Percentiles rank a stretch among this genome's conserved stretches.
These are phyloP conservation scores for Coryphaenoides rupestris DNA, from an alignment of 2,113 vertebrate species.

Conservation along the genomic window DNA sequence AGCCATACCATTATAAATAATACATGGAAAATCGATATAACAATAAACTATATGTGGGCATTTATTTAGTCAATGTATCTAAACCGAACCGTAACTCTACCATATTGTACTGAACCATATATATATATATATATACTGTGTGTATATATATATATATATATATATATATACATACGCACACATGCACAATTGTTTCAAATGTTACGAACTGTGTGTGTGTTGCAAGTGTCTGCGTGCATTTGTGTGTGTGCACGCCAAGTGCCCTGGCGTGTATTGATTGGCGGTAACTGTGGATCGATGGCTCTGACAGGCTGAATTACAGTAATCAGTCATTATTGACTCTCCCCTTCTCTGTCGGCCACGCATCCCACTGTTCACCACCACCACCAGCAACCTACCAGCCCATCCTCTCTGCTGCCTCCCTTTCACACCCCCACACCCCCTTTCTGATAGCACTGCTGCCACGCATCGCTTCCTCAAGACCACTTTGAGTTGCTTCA, in stretches of 20 bases:
- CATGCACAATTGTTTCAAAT: not conserved
- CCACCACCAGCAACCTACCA: slow-evolving; percentile 11
- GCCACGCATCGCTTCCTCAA: too few relatives aligned
- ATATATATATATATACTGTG: too few relatives aligned
- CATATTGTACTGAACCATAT: too few relatives aligned
- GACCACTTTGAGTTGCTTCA: too few relatives aligned
- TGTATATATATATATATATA: too few relatives aligned
- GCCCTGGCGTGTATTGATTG: slow-evolving; percentile 91
- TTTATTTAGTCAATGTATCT: too few relatives aligned
- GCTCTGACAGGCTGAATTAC: slow-evolving; percentile 97
- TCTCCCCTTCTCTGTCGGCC: slow-evolving; percentile 71
- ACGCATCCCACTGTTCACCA: not conserved
- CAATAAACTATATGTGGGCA: too few relatives aligned
- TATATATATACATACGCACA: too few relatives aligned
- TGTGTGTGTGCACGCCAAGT: slow-evolving; percentile 67
- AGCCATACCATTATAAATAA: too few relatives aligned
- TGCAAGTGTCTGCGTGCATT: not conserved
- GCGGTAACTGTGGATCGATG: slow-evolving; percentile 94
- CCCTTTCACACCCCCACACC: slow-evolving; percentile 15
- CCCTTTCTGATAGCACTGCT: slow-evolving; percentile 2
- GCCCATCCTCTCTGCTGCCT: slow-evolving; percentile 16
- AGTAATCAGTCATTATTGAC: slow-evolving; percentile 99
- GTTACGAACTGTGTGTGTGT: slow-evolving; percentile 4
- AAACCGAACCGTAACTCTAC: too few relatives aligned
- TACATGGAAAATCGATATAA: too few relatives aligned